Evolutionary conservation across 2,797 vertebrate species (phyloP).

Genomic region (Poecile montanus): DNA sequence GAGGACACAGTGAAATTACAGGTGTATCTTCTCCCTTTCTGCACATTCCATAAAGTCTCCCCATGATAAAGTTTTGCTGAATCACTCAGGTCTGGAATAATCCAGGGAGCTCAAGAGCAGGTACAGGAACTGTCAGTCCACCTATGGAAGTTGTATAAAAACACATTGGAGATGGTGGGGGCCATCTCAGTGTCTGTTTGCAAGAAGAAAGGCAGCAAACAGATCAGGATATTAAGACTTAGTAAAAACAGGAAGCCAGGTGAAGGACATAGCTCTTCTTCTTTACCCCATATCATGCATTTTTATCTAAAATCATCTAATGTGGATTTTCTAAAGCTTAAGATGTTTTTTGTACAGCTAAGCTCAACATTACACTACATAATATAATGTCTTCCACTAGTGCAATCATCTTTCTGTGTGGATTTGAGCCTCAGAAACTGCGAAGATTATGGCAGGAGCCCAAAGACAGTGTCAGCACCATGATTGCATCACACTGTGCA

Average conservation of each 20-base stretch:
- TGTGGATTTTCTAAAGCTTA: not conserved
- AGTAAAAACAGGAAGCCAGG: not conserved
- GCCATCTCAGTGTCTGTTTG: not conserved
- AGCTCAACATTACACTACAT: not conserved
- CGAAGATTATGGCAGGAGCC: not conserved
- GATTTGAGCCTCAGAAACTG: not conserved
- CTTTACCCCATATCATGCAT: not conserved
- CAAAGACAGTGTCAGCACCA: not conserved
- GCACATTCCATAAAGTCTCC: not conserved
- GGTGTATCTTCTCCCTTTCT: not conserved
- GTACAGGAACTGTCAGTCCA: not conserved
- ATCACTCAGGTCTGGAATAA: not conserved
- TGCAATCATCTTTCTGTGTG: not conserved
- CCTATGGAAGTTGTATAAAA: not conserved
- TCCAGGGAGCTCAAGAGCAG: not conserved
- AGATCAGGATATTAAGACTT: not conserved
- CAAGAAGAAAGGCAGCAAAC: not conserved
- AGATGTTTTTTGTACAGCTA: not conserved
- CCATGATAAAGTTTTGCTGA: not conserved
- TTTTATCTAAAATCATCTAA: not conserved
- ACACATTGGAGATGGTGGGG: not conserved
- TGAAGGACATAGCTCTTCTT: not conserved
- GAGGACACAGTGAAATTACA: constrained; percentile 33
- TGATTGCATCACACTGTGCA: not conserved
- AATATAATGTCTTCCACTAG: not conserved